A percentile compares a stretch with the other conserved stretches of the same genome.
Conservation (phyloP, 1,140 invertebrate species). For the Drosophila pseudoobscura region DNA sequence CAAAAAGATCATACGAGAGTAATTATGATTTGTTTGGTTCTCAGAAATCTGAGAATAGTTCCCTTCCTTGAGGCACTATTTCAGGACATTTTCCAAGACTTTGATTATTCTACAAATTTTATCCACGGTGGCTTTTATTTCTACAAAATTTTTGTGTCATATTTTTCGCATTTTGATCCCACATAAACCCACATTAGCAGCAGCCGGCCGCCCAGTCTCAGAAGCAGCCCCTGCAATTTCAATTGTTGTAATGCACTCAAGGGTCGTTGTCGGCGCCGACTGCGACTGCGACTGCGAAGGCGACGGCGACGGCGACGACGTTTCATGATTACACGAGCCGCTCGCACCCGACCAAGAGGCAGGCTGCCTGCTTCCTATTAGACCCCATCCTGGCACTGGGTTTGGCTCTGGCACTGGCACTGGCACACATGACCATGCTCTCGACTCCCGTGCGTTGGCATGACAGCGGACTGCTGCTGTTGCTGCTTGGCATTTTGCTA, state of each 20-base stretch:
- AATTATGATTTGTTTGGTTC: too few species aligned
- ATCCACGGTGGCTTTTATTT: too few species aligned
- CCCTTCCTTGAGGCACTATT: too few species aligned
- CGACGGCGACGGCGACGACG: conserved; percentile 31
- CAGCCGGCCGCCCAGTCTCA: conserved; percentile 7
- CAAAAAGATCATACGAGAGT: too few species aligned
- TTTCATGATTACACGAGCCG: conserved; percentile 63
- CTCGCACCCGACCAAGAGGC: not conserved
- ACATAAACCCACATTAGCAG: conserved; percentile 22
- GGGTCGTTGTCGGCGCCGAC: conserved; percentile 34
- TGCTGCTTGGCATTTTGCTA: conserved; percentile 57
- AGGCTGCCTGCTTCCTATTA: not conserved
- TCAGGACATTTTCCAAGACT: too few species aligned
- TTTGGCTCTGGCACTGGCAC: not conserved
- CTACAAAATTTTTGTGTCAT: not conserved
- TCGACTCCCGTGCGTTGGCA: conserved; percentile 41
- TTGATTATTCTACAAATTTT: too few species aligned
- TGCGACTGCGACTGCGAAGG: conserved; percentile 2
- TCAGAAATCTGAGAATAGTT: too few species aligned
- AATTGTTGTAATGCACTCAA: conserved; percentile 78
- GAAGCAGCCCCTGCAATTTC: conserved; percentile 54
- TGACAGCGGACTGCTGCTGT: conserved; percentile 36
- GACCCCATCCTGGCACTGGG: not conserved
- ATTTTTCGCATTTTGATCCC: conserved; percentile 10
- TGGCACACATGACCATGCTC: conserved; percentile 28